phyloP scores from a whole-genome alignment of 2,888 invertebrate species.

The Flabesymbios commensalis region DNA sequence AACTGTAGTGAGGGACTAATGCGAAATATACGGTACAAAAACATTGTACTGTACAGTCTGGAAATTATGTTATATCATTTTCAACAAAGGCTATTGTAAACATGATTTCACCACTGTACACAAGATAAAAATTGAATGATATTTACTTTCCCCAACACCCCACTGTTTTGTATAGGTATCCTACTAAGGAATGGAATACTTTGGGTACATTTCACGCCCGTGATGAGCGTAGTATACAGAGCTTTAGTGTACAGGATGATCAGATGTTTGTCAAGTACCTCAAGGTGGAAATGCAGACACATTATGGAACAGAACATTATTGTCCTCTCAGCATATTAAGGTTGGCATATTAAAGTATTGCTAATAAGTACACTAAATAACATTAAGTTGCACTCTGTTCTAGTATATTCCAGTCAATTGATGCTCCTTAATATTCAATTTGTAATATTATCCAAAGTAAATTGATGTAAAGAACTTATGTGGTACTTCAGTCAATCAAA shows the following conservation, averaged over 20 bases:
- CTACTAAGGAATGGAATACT: constrained; percentile 80
- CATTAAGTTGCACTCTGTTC: no score
- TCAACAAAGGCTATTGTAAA: neutral
- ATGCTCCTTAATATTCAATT: no score
- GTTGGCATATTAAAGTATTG: constrained; percentile 19
- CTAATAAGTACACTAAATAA: no score
- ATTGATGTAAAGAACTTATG: no score
- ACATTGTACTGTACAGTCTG: no score
- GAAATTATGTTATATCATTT: neutral
- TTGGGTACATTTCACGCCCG: constrained; percentile 86
- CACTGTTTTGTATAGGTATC: constrained; percentile 56
- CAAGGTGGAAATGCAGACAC: constrained; percentile 80
- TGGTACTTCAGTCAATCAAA: no score
- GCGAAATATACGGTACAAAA: neutral
- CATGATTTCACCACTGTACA: neutral
- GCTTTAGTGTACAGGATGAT: constrained; percentile 71
- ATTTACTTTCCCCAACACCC: no score
- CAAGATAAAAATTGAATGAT: neutral
- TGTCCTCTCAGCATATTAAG: constrained; percentile 93
- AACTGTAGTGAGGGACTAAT: neutral
- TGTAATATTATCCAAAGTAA: no score
- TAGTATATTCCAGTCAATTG: no score
- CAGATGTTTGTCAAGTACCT: constrained; percentile 44
- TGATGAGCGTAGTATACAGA: constrained; percentile 85
- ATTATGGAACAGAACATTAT: constrained; percentile 95